Percentiles rank a stretch among this genome's conserved stretches.
These are phyloP conservation scores for Strigops habroptila DNA, from an alignment of 2,113 vertebrate species.

Conservation along the genomic window DNA sequence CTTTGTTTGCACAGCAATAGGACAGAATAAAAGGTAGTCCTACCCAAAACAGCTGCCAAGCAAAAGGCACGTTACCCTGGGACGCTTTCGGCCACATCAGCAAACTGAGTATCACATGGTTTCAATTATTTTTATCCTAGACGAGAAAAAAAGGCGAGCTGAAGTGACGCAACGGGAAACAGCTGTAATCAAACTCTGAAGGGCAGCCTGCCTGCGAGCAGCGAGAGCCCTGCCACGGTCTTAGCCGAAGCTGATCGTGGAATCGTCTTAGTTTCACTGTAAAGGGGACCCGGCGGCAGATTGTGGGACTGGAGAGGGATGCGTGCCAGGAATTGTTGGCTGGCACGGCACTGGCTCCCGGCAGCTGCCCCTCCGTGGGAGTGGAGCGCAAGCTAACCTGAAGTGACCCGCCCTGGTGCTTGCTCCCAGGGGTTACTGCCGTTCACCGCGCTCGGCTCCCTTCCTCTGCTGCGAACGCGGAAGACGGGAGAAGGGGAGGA, in stretches of 20 bases:
- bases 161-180: slow-evolving; percentile 63
- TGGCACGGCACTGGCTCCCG: background rate
- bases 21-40: slow-evolving; percentile 25
- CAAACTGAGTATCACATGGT: slow-evolving; percentile 67
- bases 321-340: background rate
- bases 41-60: slow-evolving; percentile 51
- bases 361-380: background rate
- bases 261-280: background rate
- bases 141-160: slow-evolving; percentile 27
- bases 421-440: slow-evolving; percentile 51
- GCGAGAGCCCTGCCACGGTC: background rate
- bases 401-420: slow-evolving; percentile 21
- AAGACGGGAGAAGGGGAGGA: background rate
- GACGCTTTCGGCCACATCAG: slow-evolving; percentile 66
- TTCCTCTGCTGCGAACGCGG: background rate
- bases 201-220: background rate
- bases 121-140: slow-evolving; percentile 67
- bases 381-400: background rate
- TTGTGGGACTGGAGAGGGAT: background rate
- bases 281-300: background rate
- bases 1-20: slow-evolving; percentile 32
- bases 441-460: background rate
- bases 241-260: background rate
- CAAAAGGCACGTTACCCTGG: slow-evolving; percentile 49
- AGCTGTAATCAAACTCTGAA: slow-evolving; percentile 49